Evolutionary conservation across 2,797 vertebrate genomes (phyloP), one percentile per base, ranked within the genome.

Genomic region (Menidia menidia): DNA sequence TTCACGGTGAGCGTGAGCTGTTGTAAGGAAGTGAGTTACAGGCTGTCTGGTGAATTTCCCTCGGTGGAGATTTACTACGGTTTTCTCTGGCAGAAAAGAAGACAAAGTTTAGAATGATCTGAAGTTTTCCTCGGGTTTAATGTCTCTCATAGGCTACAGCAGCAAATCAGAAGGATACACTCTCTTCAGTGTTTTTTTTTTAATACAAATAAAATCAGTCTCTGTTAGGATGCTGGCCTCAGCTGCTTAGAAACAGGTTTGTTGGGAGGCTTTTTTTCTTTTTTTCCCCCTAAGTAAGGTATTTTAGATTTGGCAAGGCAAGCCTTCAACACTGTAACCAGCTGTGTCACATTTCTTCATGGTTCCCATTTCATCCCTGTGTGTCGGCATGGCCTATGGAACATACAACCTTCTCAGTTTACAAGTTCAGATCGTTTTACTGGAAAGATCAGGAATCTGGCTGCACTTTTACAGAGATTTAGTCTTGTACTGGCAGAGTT

Each of bases 1-100:
- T 77, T 82, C 60, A 87, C 62, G 59, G 15, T 13, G 30, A 3
- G 2, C 65, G 80, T 19, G 51, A 80, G 54, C 56, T 32, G 18
- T 32, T 77, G 54, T 56, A 33, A 75, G 45, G 48, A 75, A 51
- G 16, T 84, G 78, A 90, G 43, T 80, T 83, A 82, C 45, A 73
- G 71, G 65, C 60, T 71, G 66, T 73, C 67, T 53, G 45, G 10
- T 33, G 68, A 73, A 75, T 71, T 71, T 70, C 53, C 58, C 9
- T 18, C n/a, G 77, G 60, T 15, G 19, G 39, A 66, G 61, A 88
- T 87, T 87, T 86, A 88, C 51, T 54, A 45, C 44, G 41, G 39
- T 41, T 73, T 60, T 50, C 18, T 30, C 60, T 60, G 61, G 35
- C 31, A 57, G 68, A 50, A 51, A 67, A 71, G 64, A 74, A 67